Evolutionary conservation across 2,888 invertebrate genomes (phyloP).

Genomic region (Endomychus coccineus): DNA sequence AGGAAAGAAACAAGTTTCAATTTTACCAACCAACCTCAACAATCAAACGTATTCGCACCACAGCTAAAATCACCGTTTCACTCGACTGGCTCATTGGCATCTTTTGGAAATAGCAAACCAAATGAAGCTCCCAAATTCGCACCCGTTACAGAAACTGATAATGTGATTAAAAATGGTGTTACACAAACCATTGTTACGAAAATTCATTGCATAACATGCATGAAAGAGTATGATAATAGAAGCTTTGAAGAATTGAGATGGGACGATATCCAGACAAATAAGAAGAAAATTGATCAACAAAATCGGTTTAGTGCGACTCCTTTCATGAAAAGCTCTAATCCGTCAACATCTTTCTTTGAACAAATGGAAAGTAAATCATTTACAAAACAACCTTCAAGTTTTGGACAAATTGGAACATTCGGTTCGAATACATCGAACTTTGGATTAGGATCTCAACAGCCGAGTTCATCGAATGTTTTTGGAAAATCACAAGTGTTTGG

Average conservation of each 20-base stretch:
- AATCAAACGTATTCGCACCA: slow-evolving; percentile 48
- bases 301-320: slow-evolving; percentile 39
- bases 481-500: slow-evolving; percentile 55
- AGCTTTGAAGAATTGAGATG: slow-evolving; percentile 84
- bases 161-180: slow-evolving; percentile 81
- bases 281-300: slow-evolving; percentile 58
- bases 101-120: slow-evolving; percentile 45
- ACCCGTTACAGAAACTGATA: slow-evolving; percentile 81
- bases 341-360: slow-evolving; percentile 46
- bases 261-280: slow-evolving; percentile 86
- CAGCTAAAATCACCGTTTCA: slow-evolving; percentile 34
- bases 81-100: slow-evolving; percentile 31
- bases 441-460: slow-evolving; percentile 48
- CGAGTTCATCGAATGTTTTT: slow-evolving; percentile 39
- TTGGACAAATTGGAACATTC: slow-evolving; percentile 54
- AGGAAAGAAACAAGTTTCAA: slow-evolving; percentile 53
- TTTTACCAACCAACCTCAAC: slow-evolving; percentile 46
- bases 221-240: slow-evolving; percentile 96
- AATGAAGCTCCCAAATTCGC: slow-evolving; percentile 62
- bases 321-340: slow-evolving; percentile 46
- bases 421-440: slow-evolving; percentile 56
- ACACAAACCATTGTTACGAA: slow-evolving; percentile 83
- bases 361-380: slow-evolving; percentile 24
- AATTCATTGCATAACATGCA: slow-evolving; percentile 95
- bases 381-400: slow-evolving; percentile 38